Conservation (phyloP, 2,113 vertebrate genomes). For the Psilopsiagon aymara region DNA sequence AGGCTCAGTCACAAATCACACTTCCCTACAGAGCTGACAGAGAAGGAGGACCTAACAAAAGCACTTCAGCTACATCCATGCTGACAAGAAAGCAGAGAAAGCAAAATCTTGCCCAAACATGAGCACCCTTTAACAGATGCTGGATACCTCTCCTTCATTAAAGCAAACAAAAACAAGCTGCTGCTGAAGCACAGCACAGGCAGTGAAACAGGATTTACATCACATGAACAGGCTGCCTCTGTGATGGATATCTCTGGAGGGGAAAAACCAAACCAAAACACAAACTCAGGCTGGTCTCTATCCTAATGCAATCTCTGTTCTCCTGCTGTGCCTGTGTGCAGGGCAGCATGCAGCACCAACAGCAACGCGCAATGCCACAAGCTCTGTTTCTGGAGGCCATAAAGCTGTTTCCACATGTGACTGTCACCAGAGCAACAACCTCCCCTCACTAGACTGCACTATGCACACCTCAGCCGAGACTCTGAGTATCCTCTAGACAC, state of each 20-base stretch:
- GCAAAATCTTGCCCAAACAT: not conserved
- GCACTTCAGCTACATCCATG: not conserved
- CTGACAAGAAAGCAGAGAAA: not conserved
- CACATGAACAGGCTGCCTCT: not conserved
- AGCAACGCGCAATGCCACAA: not conserved
- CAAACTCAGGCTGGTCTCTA: not conserved
- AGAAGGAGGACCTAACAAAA: not conserved
- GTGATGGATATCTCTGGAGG: not conserved
- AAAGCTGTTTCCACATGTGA: not conserved
- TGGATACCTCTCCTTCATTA: not conserved
- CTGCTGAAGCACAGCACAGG: not conserved
- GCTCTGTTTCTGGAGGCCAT: not conserved
- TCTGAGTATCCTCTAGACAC: not conserved
- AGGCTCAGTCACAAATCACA: not conserved
- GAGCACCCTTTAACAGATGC: not conserved
- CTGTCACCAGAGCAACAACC: constrained; percentile 24
- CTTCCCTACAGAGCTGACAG: not conserved
- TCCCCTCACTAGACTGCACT: not conserved
- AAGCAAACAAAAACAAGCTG: constrained; percentile 2
- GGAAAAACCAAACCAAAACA: not conserved
- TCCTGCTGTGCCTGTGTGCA: not conserved
- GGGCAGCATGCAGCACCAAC: not conserved
- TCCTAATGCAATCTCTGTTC: not conserved
- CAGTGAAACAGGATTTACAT: not conserved
- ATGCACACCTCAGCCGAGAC: not conserved